These are phyloP conservation scores for Antennarius maculatus DNA, from an alignment of 2,797 vertebrate species.

Conservation along the genomic window DNA sequence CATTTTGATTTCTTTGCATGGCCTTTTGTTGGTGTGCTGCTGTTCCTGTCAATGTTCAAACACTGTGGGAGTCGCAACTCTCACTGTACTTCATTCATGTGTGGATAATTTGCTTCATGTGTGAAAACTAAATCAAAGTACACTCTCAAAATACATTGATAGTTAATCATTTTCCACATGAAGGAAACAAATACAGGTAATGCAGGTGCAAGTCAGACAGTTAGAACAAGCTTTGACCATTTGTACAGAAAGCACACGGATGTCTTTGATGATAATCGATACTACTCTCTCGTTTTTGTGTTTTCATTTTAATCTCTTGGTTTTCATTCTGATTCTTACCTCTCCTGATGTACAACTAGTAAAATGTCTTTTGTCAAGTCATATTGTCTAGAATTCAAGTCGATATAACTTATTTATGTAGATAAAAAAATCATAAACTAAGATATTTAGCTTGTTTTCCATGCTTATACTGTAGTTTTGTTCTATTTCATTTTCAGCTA, in stretches of 20 bases:
- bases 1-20: too few species aligned
- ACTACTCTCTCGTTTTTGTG: too few species aligned
- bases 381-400: not conserved
- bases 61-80: not conserved
- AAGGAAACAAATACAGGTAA: too few species aligned
- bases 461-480: not conserved
- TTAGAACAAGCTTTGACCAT: not conserved
- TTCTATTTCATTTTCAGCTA: too few species aligned
- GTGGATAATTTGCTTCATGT: slow-evolving; percentile 2
- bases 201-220: not conserved
- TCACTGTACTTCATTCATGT: not conserved
- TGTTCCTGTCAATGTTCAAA: slow-evolving; percentile 1
- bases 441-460: not conserved
- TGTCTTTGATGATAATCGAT: too few species aligned
- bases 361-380: not conserved
- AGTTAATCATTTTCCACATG: not conserved
- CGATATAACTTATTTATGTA: not conserved
- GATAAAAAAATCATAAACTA: too few species aligned
- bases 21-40: not conserved
- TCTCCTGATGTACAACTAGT: too few species aligned
- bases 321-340: too few species aligned
- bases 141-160: slow-evolving; percentile 1
- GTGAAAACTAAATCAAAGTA: slow-evolving; percentile 15
- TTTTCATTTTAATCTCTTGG: too few species aligned
- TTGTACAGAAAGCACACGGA: too few species aligned